Base-by-base conservation (phyloP, 2,888 invertebrate species). In the Molanna angustata region DNA sequence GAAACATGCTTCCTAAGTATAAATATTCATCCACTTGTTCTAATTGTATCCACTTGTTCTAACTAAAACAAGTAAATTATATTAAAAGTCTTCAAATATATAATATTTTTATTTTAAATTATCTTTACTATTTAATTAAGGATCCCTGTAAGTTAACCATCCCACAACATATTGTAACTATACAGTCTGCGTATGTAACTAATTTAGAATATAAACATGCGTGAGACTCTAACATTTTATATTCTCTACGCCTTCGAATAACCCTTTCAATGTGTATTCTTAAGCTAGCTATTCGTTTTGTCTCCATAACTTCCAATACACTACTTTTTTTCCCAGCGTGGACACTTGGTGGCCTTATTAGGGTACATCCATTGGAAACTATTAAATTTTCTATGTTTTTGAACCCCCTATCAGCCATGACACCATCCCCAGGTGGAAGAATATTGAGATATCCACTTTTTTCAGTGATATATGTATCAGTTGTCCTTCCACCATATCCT, bases 341-440 rank as follows among this genome's bases (percentile, higher is more conserved):
- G 7, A 44, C 44, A 13, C 44, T 44, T 6, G 27, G 44, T 4
- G 44, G 44, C 4, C 17, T 32, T 18, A 45, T 18, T 19, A 45
- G 17, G 9, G n/a, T 4, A 33, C 45, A 45, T 14, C 32, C 18
- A 3, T 32, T 32, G 16, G 19, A 6, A 21, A 11, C 13, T 2
- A 47, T 2, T 2, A 14, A 3, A 22, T 47, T 4, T 7, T 35
- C 35, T 9, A 47, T 37, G 19, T 47, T 47, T 37, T 47, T 47
- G 22, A 47, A 47, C n/a, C 47, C 47, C n/a, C 47, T 11, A 37
- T 47, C 47, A n/a, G 32, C 33, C 45, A 45, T 18, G 3, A 45
- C 17, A 6, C 4, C 19, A 32, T 18, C 33, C 6, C 45, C 45
- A 9, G 45, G 45, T 4, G 9, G n/a, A 17, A 45, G n/a, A n/a